Evolutionary conservation across 2,113 vertebrate genomes (phyloP).

Genomic region (Podarcis muralis): DNA sequence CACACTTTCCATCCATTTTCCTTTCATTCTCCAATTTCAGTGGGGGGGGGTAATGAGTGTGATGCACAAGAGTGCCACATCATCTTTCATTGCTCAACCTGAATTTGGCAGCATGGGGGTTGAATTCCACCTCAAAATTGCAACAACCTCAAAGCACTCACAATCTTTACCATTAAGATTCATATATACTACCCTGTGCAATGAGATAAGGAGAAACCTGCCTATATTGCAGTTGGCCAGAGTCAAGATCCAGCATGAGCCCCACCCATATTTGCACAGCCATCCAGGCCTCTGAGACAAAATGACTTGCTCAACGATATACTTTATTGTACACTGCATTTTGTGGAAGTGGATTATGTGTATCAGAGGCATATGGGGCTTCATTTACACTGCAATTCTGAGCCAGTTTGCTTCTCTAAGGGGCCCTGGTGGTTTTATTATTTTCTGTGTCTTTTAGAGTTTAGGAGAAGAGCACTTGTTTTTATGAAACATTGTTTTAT

Average conservation of each 20-base stretch:
- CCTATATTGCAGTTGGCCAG: neutral
- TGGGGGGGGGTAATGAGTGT: no score
- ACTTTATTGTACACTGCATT: neutral
- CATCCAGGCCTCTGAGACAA: neutral
- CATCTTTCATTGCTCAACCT: no score
- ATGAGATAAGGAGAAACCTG: neutral
- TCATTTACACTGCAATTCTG: neutral
- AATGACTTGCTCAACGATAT: neutral
- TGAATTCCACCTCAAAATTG: no score
- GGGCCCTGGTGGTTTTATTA: accelerated
- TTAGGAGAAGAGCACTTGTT: conserved; percentile 66
- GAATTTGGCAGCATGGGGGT: no score
- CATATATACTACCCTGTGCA: no score
- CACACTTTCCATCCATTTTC: no score
- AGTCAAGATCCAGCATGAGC: neutral
- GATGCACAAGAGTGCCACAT: no score
- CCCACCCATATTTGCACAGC: neutral
- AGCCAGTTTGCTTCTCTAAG: accelerated
- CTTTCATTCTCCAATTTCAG: no score
- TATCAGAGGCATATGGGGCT: neutral
- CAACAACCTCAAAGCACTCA: no score
- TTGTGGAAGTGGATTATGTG: neutral
- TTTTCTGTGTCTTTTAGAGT: conserved; percentile 46
- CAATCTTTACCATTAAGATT: neutral
- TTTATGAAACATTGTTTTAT: conserved; percentile 74